phyloP scores from a whole-genome alignment of 1,140 invertebrate genomes.

The Epicauta chinensis region DNA sequence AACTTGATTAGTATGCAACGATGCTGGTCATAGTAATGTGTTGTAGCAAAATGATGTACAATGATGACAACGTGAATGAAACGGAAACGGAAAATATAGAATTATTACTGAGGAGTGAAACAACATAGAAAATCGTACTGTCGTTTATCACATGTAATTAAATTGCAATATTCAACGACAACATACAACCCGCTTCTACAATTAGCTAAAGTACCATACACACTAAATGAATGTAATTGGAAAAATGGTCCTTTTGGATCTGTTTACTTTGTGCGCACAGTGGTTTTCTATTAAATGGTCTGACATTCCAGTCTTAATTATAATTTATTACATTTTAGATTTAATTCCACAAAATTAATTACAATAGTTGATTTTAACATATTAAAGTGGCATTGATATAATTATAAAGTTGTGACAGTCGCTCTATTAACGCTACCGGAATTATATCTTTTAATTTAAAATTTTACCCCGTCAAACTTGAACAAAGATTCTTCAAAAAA shows the following conservation, averaged over 20 bases:
- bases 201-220: slow-evolving; percentile 30
- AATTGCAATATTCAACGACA: slow-evolving; percentile 22
- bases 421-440: no score
- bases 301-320: slow-evolving; percentile 23
- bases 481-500: no score
- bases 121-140: slow-evolving; percentile 5
- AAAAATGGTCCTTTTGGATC: slow-evolving; percentile 30
- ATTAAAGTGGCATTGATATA: no score
- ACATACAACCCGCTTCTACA: slow-evolving; percentile 23
- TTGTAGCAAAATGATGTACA: slow-evolving; percentile 1
- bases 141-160: slow-evolving; percentile 15
- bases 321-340: slow-evolving; percentile 15
- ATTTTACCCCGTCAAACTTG: no score
- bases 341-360: slow-evolving; percentile 8
- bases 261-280: slow-evolving; percentile 21
- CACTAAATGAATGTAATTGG: slow-evolving; percentile 28
- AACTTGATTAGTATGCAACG: slow-evolving; percentile 11
- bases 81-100: no score
- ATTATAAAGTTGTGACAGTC: no score
- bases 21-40: slow-evolving; percentile 1
- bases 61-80: not conserved
- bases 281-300: slow-evolving; percentile 27
- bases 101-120: not conserved
- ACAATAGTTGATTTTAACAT: not conserved
- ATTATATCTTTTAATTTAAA: no score